A percentile compares a stretch with the other conserved stretches of the same genome.
phyloP scores from a whole-genome alignment of 2,797 vertebrate genomes.

The Acrocephalus scirpaceus region DNA sequence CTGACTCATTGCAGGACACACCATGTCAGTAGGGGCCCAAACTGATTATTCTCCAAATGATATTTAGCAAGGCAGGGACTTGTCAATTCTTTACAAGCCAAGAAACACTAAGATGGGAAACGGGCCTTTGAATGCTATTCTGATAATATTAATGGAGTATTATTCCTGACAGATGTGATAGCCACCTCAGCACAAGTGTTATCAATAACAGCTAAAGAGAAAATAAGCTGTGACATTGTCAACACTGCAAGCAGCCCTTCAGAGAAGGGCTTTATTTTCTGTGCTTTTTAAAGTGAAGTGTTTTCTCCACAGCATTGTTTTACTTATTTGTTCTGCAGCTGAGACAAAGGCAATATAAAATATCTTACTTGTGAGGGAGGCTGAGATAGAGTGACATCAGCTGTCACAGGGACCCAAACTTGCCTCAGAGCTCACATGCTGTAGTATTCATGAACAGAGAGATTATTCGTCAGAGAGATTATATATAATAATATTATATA shows the following conservation, averaged over 20 bases:
- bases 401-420: not conserved
- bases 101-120: not conserved
- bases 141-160: not conserved
- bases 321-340: not conserved
- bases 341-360: not conserved
- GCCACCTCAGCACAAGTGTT: not conserved
- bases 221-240: not conserved
- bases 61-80: not conserved
- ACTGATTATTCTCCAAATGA: not conserved
- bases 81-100: not conserved
- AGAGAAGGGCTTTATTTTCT: not conserved
- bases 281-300: not conserved
- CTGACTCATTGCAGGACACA: not conserved
- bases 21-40: not conserved
- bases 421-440: not conserved
- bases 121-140: not conserved
- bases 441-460: not conserved
- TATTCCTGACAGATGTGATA: not conserved
- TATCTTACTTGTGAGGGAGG: not conserved
- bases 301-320: not conserved
- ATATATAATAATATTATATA: not conserved
- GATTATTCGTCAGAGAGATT: not conserved
- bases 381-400: not conserved
- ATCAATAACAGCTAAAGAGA: not conserved
- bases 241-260: not conserved